Evolutionary conservation across 2,888 invertebrate species (phyloP).

Genomic region (Volucella bombylans): DNA sequence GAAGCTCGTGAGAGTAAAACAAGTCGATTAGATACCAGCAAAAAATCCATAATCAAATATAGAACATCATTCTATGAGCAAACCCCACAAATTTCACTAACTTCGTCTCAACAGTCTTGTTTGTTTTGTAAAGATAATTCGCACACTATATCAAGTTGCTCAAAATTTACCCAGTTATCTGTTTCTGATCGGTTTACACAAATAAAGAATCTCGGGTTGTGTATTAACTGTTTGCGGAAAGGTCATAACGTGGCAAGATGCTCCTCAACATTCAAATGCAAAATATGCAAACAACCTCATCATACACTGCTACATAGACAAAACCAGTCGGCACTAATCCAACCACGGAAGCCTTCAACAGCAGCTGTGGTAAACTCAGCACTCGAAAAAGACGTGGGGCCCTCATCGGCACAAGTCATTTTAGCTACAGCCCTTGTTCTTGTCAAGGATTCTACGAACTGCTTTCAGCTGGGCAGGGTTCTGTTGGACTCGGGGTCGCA

Average conservation of each 20-base stretch:
- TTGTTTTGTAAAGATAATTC: slow-evolving; percentile 18
- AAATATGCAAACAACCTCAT: slow-evolving; percentile 42
- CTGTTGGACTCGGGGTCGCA: too few species aligned
- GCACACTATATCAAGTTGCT: slow-evolving; percentile 46
- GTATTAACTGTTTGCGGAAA: slow-evolving; percentile 60
- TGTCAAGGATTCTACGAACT: too few species aligned
- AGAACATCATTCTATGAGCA: not conserved
- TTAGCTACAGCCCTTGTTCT: too few species aligned
- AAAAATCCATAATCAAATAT: not conserved
- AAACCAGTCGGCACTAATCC: not conserved
- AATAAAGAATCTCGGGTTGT: slow-evolving; percentile 45
- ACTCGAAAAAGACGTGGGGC: too few species aligned
- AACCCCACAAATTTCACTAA: slow-evolving; percentile 13
- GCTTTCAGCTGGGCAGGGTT: too few species aligned
- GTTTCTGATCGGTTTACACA: slow-evolving; percentile 40
- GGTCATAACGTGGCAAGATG: slow-evolving; percentile 49
- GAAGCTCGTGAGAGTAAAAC: too few species aligned
- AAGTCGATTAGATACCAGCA: too few species aligned
- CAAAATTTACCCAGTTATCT: not conserved
- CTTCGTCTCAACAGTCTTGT: slow-evolving; percentile 7
- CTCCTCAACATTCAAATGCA: slow-evolving; percentile 37
- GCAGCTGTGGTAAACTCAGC: not conserved
- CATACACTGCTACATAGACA: slow-evolving; percentile 48
- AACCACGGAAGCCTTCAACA: not conserved
- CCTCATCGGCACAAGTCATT: too few species aligned